phyloP scores from a whole-genome alignment of 35 echinoderm and acorn worm genomes.

The Strongylocentrotus purpuratus region DNA sequence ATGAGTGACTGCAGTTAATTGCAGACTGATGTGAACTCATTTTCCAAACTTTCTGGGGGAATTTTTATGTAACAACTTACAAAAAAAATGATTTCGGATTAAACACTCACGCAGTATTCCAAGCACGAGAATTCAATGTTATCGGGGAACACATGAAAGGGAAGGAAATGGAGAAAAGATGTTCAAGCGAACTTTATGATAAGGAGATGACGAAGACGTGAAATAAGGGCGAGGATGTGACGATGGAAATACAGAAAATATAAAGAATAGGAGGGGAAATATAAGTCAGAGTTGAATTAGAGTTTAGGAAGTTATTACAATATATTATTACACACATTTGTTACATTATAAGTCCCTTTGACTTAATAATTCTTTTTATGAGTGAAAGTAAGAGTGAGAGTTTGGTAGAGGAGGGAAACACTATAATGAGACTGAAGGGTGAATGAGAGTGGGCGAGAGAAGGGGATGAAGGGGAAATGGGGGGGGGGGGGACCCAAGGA shows the following conservation, averaged over 20 bases:
- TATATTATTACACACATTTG: background rate
- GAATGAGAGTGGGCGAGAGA: no score
- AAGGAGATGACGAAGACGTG: background rate
- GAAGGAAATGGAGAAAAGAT: background rate
- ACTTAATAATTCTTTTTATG: no score
- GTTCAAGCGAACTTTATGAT: background rate
- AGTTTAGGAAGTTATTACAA: slow-evolving; percentile 5
- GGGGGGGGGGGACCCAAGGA: no score
- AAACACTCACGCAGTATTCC: background rate
- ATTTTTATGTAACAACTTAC: background rate
- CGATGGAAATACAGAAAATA: background rate
- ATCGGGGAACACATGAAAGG: background rate
- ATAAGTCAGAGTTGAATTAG: background rate
- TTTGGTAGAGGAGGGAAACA: no score
- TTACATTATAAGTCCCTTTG: background rate
- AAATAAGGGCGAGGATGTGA: background rate
- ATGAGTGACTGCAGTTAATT: background rate
- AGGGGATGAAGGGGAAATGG: no score
- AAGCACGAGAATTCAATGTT: background rate
- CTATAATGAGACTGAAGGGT: no score
- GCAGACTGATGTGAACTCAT: background rate
- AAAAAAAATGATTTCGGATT: background rate
- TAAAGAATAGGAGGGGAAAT: background rate
- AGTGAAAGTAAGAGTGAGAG: background rate
- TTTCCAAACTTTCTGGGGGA: background rate